A percentile compares a stretch with the other conserved stretches of the same genome.
phyloP scores from a whole-genome alignment of 2,888 invertebrate genomes.

The Petrolisthes manimaculis region DNA sequence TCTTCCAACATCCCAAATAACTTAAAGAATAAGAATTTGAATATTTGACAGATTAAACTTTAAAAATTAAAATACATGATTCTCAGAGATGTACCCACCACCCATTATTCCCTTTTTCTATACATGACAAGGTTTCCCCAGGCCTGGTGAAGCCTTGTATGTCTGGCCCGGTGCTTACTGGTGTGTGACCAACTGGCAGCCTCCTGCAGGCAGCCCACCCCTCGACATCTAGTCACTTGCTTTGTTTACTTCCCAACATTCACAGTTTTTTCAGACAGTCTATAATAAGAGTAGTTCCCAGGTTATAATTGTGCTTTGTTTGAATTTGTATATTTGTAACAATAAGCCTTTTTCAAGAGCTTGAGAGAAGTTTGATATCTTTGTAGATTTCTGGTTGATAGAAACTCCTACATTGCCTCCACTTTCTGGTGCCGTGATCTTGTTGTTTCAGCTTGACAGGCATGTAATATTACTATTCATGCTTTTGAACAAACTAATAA shows the following conservation, averaged over 20 bases:
- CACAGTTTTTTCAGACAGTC: slow-evolving; percentile 42
- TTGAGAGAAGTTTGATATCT: slow-evolving; percentile 57
- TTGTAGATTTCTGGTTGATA: slow-evolving; percentile 52
- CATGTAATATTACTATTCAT: slow-evolving; percentile 51
- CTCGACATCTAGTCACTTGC: slow-evolving; percentile 58
- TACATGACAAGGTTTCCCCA: slow-evolving; percentile 27
- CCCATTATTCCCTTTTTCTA: slow-evolving; percentile 32
- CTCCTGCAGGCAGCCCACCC: slow-evolving; percentile 34
- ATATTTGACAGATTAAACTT: background rate
- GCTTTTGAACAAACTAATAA: slow-evolving; percentile 34
- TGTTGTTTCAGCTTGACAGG: slow-evolving; percentile 58
- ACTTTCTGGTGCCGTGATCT: slow-evolving; percentile 44
- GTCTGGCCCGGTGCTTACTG: slow-evolving; percentile 57
- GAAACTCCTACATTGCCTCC: slow-evolving; percentile 38
- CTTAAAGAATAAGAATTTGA: background rate
- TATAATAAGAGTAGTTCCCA: slow-evolving; percentile 47
- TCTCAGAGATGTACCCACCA: slow-evolving; percentile 41
- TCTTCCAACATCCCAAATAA: too few relatives aligned
- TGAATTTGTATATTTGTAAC: slow-evolving; percentile 58
- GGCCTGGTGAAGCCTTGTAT: slow-evolving; percentile 32
- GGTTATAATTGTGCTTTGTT: slow-evolving; percentile 51
- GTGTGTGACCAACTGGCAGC: slow-evolving; percentile 40
- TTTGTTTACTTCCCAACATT: slow-evolving; percentile 39
- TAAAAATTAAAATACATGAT: slow-evolving; percentile 10
- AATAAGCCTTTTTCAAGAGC: slow-evolving; percentile 54